Conservation (phyloP, 2,888 invertebrate species). For the Argyra leucocephala region DNA sequence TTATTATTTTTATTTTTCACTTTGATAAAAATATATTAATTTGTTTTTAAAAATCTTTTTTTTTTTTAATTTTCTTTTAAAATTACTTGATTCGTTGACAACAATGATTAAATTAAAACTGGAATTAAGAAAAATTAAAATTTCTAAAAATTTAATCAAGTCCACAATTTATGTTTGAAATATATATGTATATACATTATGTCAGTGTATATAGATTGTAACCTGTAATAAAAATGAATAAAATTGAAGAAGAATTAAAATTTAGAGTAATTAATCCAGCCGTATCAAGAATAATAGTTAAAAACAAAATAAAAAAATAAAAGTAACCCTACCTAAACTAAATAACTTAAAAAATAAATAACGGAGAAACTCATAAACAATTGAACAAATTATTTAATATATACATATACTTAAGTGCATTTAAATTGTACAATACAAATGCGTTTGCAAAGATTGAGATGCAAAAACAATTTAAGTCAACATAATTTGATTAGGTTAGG, state of each 20-base stretch:
- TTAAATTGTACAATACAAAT: too few species aligned
- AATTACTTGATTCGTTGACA: neutral
- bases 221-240: neutral
- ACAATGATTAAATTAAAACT: neutral
- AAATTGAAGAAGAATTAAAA: neutral
- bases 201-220: neutral
- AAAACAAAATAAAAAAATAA: neutral
- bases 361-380: neutral
- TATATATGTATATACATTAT: neutral
- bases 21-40: neutral
- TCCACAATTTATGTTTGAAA: neutral
- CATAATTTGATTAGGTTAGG: too few species aligned
- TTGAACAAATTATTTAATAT: neutral
- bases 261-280: neutral
- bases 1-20: neutral
- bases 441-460: too few species aligned
- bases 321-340: too few species aligned
- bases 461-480: too few species aligned
- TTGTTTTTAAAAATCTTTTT: neutral
- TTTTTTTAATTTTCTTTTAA: neutral
- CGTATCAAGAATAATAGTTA: neutral
- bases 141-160: too few species aligned
- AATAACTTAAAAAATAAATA: too few species aligned
- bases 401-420: too few species aligned
- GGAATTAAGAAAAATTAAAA: too few species aligned